Conservation (phyloP, 2,797 vertebrate genomes). For the Hephaestus fuliginosus region DNA sequence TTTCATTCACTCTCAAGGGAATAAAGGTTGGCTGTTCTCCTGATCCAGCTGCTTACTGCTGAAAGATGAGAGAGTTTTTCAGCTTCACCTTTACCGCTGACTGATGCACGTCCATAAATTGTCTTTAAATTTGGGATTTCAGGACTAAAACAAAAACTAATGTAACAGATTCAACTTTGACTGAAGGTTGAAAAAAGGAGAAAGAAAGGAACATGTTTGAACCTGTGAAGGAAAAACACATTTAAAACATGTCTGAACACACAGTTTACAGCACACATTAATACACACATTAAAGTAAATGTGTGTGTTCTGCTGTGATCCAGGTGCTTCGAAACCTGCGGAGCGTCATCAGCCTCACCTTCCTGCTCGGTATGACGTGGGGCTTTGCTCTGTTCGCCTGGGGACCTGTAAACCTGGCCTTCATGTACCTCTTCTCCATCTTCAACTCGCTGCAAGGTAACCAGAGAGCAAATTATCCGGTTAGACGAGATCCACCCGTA, state of each 20-base stretch:
- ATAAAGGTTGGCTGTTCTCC: not conserved
- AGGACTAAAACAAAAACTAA: not conserved
- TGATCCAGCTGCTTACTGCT: not conserved
- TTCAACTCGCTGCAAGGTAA: conserved; percentile 97
- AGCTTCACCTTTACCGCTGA: not conserved
- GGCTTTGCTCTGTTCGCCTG: conserved; percentile 97
- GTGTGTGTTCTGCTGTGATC: not conserved
- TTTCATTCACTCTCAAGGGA: too few relatives aligned
- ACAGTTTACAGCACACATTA: too few relatives aligned
- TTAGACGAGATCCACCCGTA: not conserved
- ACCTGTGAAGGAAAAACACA: too few relatives aligned
- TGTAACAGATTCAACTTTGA: not conserved
- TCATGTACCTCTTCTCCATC: conserved; percentile 96
- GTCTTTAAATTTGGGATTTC: not conserved
- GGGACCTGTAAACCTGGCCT: conserved; percentile 90
- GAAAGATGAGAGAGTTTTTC: not conserved
- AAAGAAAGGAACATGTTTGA: too few relatives aligned
- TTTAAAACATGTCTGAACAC: too few relatives aligned
- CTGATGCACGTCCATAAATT: too few relatives aligned
- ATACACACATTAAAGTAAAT: not conserved
- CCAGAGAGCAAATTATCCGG: too few relatives aligned
- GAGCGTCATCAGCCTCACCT: conserved; percentile 95
- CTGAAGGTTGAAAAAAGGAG: not conserved
- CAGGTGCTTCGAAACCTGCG: conserved; percentile 92
- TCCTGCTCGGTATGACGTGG: conserved; percentile 98